Evolutionary conservation across 92 coral and sea anemone genomes (phyloP), one percentile per base, ranked within the genome.

Genomic region (Palythoa grandiflora): DNA sequence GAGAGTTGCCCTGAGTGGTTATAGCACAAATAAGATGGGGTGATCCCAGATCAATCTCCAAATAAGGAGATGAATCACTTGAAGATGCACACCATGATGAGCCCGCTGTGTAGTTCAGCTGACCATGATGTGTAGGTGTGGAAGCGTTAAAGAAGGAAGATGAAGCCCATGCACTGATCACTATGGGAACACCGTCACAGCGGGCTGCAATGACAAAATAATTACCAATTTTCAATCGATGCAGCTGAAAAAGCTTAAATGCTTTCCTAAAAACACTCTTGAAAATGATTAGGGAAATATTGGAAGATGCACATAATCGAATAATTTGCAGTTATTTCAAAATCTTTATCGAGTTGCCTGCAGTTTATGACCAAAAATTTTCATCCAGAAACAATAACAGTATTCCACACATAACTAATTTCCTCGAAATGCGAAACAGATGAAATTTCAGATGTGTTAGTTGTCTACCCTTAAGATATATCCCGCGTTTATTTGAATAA

Each of bases 111-210:
- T 28, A 9, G 75, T 28, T 28, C 44, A 70, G 40, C 75, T 70
- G 75, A 70, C 75, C 75, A 19, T 70, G 1, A 1, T 2, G 0
- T 13, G 75, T 0, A 70, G 75, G 75, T 13, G 75, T 28, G 17
- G 38, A 12, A 70, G 21, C 75, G 75, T 70, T 36, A 28, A 70
- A 70, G 0, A 48, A 28, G 75, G 75, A 28, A 6, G 75, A 70
- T 16, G 75, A 70, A 70, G 75, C 28, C 75, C 75, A 70, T 13
- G 14, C 28, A 70, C 15, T 9, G 75, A 70, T 36, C 47, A 10
- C 75, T 36, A 70, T 36, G 28, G 75, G 75, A 70, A 70, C 75
- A 28, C 17, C 9, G 48, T 70, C 75, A 70, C 75, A 70, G 6
- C 75, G 75, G 44, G 75, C 75, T 70, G 75, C 44, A 70, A 70